These are phyloP conservation scores for Agrotis segetum DNA, from an alignment of 2,888 invertebrate species.

Conservation along the genomic window DNA sequence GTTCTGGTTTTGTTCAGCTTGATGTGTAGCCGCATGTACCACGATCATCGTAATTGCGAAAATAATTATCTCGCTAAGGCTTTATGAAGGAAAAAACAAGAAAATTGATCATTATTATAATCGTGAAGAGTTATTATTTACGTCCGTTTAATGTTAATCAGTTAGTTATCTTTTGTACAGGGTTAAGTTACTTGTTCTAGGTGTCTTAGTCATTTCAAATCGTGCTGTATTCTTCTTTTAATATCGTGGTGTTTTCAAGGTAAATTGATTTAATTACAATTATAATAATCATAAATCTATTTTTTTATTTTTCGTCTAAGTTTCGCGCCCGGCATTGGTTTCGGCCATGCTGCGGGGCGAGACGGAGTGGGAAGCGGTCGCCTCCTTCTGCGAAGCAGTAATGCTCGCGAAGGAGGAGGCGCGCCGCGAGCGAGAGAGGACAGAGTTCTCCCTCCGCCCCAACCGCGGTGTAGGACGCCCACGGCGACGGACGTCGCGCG, in stretches of 20 bases:
- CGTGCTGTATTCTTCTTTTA: not conserved
- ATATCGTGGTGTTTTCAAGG: constrained; percentile 17
- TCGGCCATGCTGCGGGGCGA: no score
- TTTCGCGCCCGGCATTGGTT: no score
- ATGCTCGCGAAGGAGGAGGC: no score
- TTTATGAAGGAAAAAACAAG: constrained; percentile 43
- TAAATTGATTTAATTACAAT: not conserved
- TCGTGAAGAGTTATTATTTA: constrained; percentile 31
- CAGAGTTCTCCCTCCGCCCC: no score
- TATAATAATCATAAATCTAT: no score
- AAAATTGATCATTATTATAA: constrained; percentile 44
- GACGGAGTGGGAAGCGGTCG: no score
- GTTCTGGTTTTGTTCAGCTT: no score
- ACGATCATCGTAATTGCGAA: constrained; percentile 37
- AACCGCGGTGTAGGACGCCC: no score
- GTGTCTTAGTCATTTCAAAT: not conserved
- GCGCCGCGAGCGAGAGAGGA: no score
- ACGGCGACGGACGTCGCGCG: no score
- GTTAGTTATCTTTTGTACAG: constrained; percentile 11
- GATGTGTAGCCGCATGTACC: not conserved
- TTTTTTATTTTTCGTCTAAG: no score
- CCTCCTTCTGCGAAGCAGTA: no score
- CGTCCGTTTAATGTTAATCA: constrained; percentile 38
- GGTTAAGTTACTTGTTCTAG: not conserved
- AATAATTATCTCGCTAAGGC: constrained; percentile 40